A percentile compares a stretch with the other conserved stretches of the same genome.
Conservation (phyloP, 2,113 vertebrate species). For the Platichthys stellatus region DNA sequence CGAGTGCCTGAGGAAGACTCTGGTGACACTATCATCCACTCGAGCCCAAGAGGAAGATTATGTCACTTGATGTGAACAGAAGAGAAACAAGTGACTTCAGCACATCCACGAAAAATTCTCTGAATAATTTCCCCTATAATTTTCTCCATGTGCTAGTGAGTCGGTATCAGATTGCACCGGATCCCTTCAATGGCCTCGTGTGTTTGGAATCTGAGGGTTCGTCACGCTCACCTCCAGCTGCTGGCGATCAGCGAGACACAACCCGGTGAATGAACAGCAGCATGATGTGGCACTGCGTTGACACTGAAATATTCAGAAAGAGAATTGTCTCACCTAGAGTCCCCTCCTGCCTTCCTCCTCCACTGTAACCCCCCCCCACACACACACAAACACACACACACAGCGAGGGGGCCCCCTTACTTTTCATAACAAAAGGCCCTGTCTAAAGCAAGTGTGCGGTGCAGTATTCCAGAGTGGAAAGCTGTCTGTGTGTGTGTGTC, state of each 20-base stretch:
- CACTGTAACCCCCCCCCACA: neutral
- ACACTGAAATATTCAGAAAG: neutral
- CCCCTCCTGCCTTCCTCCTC: slow-evolving; percentile 14
- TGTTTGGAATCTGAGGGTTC: slow-evolving; percentile 47
- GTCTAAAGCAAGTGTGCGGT: slow-evolving; percentile 69
- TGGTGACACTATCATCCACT: neutral
- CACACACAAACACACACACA: slow-evolving; percentile 10
- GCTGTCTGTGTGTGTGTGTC: slow-evolving; percentile 42
- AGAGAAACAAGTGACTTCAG: no score
- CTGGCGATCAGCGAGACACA: neutral
- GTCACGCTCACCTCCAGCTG: slow-evolving; percentile 2
- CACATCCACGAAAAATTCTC: no score
- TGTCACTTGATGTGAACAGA: no score
- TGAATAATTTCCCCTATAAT: slow-evolving; percentile 31
- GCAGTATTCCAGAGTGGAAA: slow-evolving; percentile 51
- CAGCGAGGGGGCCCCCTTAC: slow-evolving; percentile 62
- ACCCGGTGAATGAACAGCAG: neutral
- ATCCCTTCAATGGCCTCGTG: slow-evolving; percentile 29
- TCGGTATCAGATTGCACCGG: slow-evolving; percentile 24
- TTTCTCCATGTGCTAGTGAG: slow-evolving; percentile 46
- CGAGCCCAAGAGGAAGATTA: slow-evolving; percentile 8
- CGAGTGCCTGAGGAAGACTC: neutral
- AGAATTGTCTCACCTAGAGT: slow-evolving; percentile 15
- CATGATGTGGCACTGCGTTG: neutral
- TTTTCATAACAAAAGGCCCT: slow-evolving; percentile 82